Evolutionary conservation across 2,797 vertebrate genomes (phyloP).

Genomic region (Chiroxiphia lanceolata): DNA sequence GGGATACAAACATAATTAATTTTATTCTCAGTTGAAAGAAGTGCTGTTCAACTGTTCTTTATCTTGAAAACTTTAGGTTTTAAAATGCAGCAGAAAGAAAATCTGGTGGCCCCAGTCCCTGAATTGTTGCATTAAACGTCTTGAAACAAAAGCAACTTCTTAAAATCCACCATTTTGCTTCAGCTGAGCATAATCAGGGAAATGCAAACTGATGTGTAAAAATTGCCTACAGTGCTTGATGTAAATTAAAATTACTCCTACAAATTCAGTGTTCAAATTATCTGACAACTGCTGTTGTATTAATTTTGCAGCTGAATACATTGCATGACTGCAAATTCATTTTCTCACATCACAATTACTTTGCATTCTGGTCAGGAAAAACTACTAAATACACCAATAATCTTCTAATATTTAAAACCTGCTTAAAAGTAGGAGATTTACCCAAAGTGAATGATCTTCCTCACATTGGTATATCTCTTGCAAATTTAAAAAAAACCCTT

Average conservation of each 20-base stretch:
- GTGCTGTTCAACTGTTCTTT: neutral
- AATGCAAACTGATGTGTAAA: conserved; percentile 49
- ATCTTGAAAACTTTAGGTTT: neutral
- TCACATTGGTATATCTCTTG: neutral
- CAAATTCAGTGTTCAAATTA: conserved; percentile 55
- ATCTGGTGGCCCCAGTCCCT: neutral
- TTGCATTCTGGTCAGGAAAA: conserved; percentile 36
- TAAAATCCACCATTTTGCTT: neutral
- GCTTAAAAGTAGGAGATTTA: conserved; percentile 33
- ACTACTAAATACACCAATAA: conserved; percentile 8
- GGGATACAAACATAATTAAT: neutral
- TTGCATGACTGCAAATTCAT: conserved; percentile 42
- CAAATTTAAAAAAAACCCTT: neutral
- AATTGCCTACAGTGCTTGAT: conserved; percentile 5
- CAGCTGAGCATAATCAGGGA: conserved; percentile 25
- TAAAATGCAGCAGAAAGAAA: neutral
- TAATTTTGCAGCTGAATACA: conserved; percentile 58
- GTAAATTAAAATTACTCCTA: conserved; percentile 63
- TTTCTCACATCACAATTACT: conserved; percentile 61
- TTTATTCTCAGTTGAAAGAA: neutral
- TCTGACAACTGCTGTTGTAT: conserved; percentile 42
- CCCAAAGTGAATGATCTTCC: neutral
- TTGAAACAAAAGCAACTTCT: neutral
- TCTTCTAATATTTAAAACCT: conserved; percentile 53
- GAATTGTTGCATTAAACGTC: neutral